Evolutionary conservation across 2,797 vertebrate genomes (phyloP).

Genomic region (Bradypodion pumilum): DNA sequence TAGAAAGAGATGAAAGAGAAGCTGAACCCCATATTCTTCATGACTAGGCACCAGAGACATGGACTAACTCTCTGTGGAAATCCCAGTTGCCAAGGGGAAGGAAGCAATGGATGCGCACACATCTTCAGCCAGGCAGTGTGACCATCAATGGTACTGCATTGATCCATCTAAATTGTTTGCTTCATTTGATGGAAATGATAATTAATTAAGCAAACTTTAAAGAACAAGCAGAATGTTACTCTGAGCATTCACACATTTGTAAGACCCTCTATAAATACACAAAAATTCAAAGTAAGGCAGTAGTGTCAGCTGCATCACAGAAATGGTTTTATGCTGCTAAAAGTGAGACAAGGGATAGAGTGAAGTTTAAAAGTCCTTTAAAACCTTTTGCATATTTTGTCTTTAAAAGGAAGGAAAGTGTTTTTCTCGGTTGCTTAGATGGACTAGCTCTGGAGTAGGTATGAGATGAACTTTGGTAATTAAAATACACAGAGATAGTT

Average conservation of each 20-base stretch:
- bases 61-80: too few species aligned
- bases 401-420: background rate
- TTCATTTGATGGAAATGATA: conserved; percentile 3
- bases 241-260: background rate
- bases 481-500: background rate
- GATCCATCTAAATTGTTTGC: background rate
- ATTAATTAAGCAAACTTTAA: conserved; percentile 27
- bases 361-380: background rate
- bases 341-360: background rate
- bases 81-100: too few species aligned
- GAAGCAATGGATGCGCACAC: too few species aligned
- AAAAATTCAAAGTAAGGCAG: background rate
- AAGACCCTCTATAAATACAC: background rate
- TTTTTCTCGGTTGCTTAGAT: background rate
- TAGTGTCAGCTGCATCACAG: too few species aligned
- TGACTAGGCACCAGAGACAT: too few species aligned
- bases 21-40: too few species aligned
- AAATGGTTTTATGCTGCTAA: background rate
- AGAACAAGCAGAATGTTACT: background rate
- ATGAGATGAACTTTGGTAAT: conserved; percentile 1
- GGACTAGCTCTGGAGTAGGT: background rate
- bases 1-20: too few species aligned
- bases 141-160: background rate
- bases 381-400: background rate
- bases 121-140: too few species aligned